phyloP scores from a whole-genome alignment of 37 sponge, comb jelly and placozoan genomes.

The Aphrocallistes beatrix region DNA sequence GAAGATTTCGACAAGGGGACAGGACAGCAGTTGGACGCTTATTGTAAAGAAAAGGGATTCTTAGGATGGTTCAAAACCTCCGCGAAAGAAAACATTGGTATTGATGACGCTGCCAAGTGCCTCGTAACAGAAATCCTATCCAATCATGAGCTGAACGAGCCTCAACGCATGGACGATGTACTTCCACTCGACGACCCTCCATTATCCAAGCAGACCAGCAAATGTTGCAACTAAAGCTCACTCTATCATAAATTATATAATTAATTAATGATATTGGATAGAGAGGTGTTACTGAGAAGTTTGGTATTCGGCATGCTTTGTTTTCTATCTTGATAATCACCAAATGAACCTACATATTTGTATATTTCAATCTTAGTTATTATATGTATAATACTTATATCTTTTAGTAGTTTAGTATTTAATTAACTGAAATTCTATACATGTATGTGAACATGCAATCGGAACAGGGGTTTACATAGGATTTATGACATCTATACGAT shows the following conservation, averaged over 20 bases:
- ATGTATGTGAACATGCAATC: no score
- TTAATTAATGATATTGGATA: not conserved
- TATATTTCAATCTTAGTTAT: no score
- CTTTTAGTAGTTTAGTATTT: no score
- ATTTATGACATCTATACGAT: no score
- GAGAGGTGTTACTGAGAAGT: not conserved
- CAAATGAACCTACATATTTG: conserved; percentile 4
- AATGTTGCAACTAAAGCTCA: not conserved
- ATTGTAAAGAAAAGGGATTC: conserved; percentile 82
- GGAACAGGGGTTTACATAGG: no score
- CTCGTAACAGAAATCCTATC: conserved; percentile 42
- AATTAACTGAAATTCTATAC: no score
- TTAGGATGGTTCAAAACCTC: conserved; percentile 90
- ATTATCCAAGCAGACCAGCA: not conserved
- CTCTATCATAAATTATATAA: not conserved
- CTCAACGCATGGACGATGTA: not conserved
- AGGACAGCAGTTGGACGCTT: conserved; percentile 73
- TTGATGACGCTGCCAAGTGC: conserved; percentile 82
- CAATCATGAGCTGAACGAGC: conserved; percentile 3
- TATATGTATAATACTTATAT: no score
- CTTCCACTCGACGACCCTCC: not conserved
- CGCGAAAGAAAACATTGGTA: conserved; percentile 93
- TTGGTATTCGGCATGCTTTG: conserved; percentile 7
- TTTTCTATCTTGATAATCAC: conserved; percentile 13
- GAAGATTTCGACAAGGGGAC: conserved; percentile 71